A percentile compares a stretch with the other conserved stretches of the same genome.
phyloP scores from a whole-genome alignment of 2,888 invertebrate species.

The Leucania comma region DNA sequence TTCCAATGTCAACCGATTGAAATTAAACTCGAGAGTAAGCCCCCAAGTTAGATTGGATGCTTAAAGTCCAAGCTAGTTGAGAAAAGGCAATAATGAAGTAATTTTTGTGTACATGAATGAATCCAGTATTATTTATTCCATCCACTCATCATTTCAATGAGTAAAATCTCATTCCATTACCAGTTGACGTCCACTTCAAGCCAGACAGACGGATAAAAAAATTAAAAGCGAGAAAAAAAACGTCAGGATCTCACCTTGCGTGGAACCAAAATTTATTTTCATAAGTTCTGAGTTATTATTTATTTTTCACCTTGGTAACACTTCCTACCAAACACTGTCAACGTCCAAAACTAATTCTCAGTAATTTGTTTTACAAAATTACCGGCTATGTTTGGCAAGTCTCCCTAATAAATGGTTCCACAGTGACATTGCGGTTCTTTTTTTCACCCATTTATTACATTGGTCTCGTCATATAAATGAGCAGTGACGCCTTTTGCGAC shows the following conservation, averaged over 20 bases:
- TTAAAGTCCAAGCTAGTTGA: too few species aligned
- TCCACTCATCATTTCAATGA: not conserved
- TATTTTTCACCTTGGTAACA: conserved; percentile 38
- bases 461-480: conserved; percentile 68
- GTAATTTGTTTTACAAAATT: conserved; percentile 62
- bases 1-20: too few species aligned
- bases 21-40: too few species aligned
- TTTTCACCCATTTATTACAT: conserved; percentile 70
- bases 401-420: conserved; percentile 72
- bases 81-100: too few species aligned
- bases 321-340: conserved; percentile 43
- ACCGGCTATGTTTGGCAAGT: conserved; percentile 56
- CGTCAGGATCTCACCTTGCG: not conserved
- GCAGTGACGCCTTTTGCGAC: conserved; percentile 64
- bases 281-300: not conserved
- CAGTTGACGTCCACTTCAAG: not conserved
- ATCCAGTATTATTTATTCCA: not conserved
- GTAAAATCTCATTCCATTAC: not conserved
- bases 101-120: too few species aligned
- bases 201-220: not conserved
- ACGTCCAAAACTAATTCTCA: conserved; percentile 45
- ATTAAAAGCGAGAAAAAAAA: not conserved
- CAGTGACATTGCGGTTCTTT: conserved; percentile 69
- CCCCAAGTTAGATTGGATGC: too few species aligned
- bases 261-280: not conserved